Evolutionary conservation across 2,888 invertebrate species (phyloP), one percentile per base, ranked within the genome.

Genomic region (Sceliomorpha sp.): DNA sequence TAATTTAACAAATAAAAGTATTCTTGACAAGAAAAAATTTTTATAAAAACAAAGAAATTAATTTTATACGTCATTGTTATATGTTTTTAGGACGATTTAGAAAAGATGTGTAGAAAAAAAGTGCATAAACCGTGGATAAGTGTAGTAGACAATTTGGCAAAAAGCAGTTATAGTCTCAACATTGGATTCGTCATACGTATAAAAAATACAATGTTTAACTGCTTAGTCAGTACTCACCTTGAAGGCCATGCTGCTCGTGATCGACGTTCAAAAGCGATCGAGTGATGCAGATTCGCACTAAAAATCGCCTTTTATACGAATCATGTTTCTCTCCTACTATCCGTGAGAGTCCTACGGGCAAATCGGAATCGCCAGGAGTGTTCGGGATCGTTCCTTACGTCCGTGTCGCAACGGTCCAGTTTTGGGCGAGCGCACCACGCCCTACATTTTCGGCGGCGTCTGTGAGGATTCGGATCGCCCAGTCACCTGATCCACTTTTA

Each of bases 401-500:
- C 20, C 20, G 5, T 40, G 47, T 39, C 31, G 40, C 39, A 58
- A 47, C 39, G 39, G 15, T 39, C 36, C 31, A 56, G 10, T 59
- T 56, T 56, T 26, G 37, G 32, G 8, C 12, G 12, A 26, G 37
- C 15, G 7, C 29, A 58, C 66, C 66, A 66, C 66, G 45, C 66
- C 66, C 47, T 58, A 47, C 39, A 58, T 66, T 53, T 60, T 60
- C 29, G 45, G 55, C 48, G 42, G 55, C 51, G 51, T 58, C 56
- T 44, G 42, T 27, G 47, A 60, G 44, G 31, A 27, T 55, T 53
- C 15, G 24, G 8, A 44, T 51, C 32, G 31, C 40, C 45, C 60
- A 50, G 53, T 68, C 60, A 60, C 67, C 67, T 68, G 67, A 68
- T 68, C 67, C 39, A 68, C 67, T 68, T 68, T 68, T 68, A 44